Evolutionary conservation across 2,888 invertebrate genomes (phyloP).

Genomic region (Volucella inflata): DNA sequence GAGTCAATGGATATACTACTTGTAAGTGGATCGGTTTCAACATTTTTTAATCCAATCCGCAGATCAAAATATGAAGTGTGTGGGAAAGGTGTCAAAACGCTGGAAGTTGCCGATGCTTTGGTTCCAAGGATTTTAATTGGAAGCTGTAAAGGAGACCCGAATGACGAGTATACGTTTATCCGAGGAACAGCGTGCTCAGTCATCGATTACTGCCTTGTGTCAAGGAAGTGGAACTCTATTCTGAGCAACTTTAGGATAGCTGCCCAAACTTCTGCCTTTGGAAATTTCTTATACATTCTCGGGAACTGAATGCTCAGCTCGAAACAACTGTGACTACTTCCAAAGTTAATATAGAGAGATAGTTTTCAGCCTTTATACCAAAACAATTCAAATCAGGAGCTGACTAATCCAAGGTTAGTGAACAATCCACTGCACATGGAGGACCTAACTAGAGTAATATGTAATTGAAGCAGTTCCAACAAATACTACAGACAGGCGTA

Average conservation of each 20-base stretch:
- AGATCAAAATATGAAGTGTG: not conserved
- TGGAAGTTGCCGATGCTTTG: not conserved
- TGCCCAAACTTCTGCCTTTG: not conserved
- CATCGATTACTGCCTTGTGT: conserved; percentile 3
- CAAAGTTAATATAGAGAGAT: not conserved
- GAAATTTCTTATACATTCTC: not conserved
- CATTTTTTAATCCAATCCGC: not conserved
- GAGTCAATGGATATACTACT: too few relatives aligned
- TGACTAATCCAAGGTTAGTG: not conserved
- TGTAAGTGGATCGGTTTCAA: not conserved
- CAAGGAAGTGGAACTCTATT: conserved; percentile 9
- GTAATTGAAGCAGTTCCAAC: not conserved
- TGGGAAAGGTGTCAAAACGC: not conserved
- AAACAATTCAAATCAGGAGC: not conserved
- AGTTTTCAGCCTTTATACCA: not conserved
- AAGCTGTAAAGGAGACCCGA: conserved; percentile 7
- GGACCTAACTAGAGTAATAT: not conserved
- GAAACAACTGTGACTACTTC: not conserved
- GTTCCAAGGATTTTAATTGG: not conserved
- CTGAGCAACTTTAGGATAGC: not conserved
- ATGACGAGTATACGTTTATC: too few relatives aligned
- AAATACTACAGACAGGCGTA: not conserved
- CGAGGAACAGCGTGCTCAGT: conserved; percentile 3
- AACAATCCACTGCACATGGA: not conserved
- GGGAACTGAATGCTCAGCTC: not conserved